Conservation (phyloP, 1,140 invertebrate species). For the Euglossa dilemma region DNA sequence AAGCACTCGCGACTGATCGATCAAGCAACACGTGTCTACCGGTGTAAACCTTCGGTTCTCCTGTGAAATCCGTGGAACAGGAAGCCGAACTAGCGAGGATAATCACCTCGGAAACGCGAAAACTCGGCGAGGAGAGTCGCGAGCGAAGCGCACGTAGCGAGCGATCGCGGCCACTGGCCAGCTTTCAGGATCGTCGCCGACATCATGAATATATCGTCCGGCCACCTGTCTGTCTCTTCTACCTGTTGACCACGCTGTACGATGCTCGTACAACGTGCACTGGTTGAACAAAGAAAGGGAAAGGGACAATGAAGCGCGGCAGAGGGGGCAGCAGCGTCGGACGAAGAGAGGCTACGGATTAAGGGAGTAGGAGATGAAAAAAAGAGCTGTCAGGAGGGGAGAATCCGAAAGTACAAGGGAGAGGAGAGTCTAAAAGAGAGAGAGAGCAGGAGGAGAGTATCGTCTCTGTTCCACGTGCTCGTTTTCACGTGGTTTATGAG, state of each 20-base stretch:
- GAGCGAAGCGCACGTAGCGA: conserved; percentile 24
- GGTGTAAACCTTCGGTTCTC: too few species aligned
- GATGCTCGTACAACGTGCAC: conserved; percentile 39
- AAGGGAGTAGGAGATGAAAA: conserved; percentile 35
- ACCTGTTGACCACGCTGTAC: conserved; percentile 69
- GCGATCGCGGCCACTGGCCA: conserved; percentile 72
- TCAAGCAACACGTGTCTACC: too few species aligned
- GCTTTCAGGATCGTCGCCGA: conserved; percentile 69
- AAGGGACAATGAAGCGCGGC: conserved; percentile 33
- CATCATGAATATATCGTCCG: conserved; percentile 72
- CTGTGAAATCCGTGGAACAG: too few species aligned
- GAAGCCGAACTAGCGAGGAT: too few species aligned
- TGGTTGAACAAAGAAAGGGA: conserved; percentile 40
- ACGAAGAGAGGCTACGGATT: conserved; percentile 6
- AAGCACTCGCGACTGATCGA: too few species aligned
- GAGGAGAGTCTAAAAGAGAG: neutral
- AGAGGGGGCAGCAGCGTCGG: neutral
- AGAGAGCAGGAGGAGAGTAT: conserved; percentile 25
- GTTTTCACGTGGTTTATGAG: conserved; percentile 42
- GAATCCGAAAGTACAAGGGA: conserved; percentile 9
- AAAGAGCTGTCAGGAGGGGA: neutral
- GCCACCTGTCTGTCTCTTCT: conserved; percentile 75
- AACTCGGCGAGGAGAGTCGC: conserved; percentile 29
- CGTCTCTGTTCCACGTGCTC: conserved; percentile 61
- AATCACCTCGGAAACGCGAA: neutral